Conservation (phyloP, 2,888 invertebrate genomes). For the Antheraea yamamai region DNA sequence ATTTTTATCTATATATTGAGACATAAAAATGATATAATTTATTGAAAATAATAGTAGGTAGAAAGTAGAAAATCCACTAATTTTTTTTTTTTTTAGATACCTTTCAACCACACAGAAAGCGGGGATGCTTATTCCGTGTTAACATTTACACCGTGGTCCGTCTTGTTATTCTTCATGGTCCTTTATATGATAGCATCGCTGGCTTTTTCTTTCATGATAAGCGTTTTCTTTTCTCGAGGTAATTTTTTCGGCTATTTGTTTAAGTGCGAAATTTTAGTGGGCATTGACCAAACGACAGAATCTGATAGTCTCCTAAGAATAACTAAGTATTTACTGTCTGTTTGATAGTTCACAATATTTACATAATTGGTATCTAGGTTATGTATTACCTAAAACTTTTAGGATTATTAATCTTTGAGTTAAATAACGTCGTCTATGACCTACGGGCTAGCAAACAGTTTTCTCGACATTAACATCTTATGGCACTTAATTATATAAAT, state of each 20-base stretch:
- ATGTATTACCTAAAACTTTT: too few relatives aligned
- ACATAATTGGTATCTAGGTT: too few relatives aligned
- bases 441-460: too few relatives aligned
- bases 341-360: background rate
- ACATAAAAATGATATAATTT: too few relatives aligned
- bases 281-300: background rate
- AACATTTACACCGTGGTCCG: constrained; percentile 84
- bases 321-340: background rate
- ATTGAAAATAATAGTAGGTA: background rate
- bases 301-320: background rate
- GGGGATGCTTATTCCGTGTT: constrained; percentile 83
- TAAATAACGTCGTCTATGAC: too few relatives aligned
- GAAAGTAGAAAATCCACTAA: background rate
- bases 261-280: background rate
- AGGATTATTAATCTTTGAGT: too few relatives aligned
- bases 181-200: constrained; percentile 87
- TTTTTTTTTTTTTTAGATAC: constrained; percentile 62
- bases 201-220: constrained; percentile 89
- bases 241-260: constrained; percentile 36
- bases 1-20: too few relatives aligned
- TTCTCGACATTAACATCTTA: too few relatives aligned
- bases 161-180: constrained; percentile 87
- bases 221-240: constrained; percentile 91
- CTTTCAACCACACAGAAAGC: constrained; percentile 70
- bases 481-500: too few relatives aligned